Base-by-base conservation (phyloP, 2,888 invertebrate genomes). In the Steromphala cineraria region DNA sequence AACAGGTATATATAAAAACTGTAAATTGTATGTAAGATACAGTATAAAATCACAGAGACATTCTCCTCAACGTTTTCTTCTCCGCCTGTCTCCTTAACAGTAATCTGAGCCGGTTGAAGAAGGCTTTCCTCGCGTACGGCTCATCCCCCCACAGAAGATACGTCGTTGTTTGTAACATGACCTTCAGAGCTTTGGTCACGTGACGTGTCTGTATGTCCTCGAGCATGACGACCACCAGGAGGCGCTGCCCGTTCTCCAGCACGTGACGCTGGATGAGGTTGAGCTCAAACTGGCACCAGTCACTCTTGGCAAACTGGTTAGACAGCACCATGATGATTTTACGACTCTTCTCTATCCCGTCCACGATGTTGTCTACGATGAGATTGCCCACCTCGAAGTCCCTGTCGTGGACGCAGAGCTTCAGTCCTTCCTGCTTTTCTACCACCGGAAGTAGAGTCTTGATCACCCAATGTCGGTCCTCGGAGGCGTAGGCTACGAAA, bases 261-360 rank as follows among this genome's bases (percentile, higher is more conserved):
- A 91, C 79, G 19, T 89, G 84, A 89, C 96, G 95, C 82, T 96
- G 96, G 0, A 96, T 96, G 71, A 96, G 89, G 86, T 95, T 95
- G 95, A 96, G 95, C 91, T 96, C 96, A 85, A 96, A 96, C 87
- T 96, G 95, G 87, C 96, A 96, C 96, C 96, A 96, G 84, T 96
- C 95, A 85, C 96, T 96, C 10, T 94, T 92, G 8, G 96, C 91
- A 90, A 96, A 96, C 84, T 94, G 94, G 56, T 95, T 94, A 0
- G 96, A 96, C 17, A 96, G 94, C 10, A 96, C 94, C 80, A 96
- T 92, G 93, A 96, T 94, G 0, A 96, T 94, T 5, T 95, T 94
- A 21, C 95, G 93, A 0, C 96, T 96, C 0, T 95, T 94, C 87
- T 96, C 95, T 95, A 96, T 96, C 87, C 95, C 95, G 0, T 95